Evolutionary conservation across 2,888 invertebrate genomes (phyloP), one percentile per base, ranked within the genome.

Genomic region (Drosophila mercatorum): DNA sequence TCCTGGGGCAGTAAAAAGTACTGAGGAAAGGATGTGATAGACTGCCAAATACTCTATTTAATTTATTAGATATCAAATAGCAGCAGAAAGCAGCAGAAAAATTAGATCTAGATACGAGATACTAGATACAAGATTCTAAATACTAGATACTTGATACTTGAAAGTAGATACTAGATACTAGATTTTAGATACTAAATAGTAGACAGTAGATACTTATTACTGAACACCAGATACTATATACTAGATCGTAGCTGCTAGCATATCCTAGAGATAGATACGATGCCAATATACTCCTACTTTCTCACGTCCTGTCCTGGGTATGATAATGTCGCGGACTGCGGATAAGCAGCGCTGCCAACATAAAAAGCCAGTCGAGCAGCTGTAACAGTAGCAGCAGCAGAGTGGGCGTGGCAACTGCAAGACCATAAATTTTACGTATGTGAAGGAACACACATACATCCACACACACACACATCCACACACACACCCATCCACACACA

Each of bases 341-440:
- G 74, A 65, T 82, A 75, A 81, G 64, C 69, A 67, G 72, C 63
- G 53, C 61, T 40, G 67, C 38, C 62, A 38, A 40, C 66, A 70
- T 75, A 79, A 72, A 75, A 71, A 69, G 61, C 34, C 56, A 26
- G 43, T 58, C 38, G 36, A 53, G 53, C 53, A 14, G 58, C 44
- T n/a, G 43, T 26, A 31, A 28, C 38, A 31, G 53, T 46, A 41
- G 59, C 43, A 51, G 58, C 36, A 51, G 58, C 36, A 2, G 5
- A 14, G 72, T 49, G 65, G 84, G 82, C 89, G 78, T 83, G 84
- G 68, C 67, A 68, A 34, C 5, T 75, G 65, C 77, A 76, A 38
- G 87, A 59, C 66, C 72, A 89, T 83, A 89, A 89, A 87, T 89
- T 75, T 70, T 43, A 61, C 71, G 69, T 75, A 59, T 77, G 68